Evolutionary conservation across 2,797 vertebrate genomes (phyloP), one percentile per base, ranked within the genome.

Genomic region (Erethizon dorsatum): DNA sequence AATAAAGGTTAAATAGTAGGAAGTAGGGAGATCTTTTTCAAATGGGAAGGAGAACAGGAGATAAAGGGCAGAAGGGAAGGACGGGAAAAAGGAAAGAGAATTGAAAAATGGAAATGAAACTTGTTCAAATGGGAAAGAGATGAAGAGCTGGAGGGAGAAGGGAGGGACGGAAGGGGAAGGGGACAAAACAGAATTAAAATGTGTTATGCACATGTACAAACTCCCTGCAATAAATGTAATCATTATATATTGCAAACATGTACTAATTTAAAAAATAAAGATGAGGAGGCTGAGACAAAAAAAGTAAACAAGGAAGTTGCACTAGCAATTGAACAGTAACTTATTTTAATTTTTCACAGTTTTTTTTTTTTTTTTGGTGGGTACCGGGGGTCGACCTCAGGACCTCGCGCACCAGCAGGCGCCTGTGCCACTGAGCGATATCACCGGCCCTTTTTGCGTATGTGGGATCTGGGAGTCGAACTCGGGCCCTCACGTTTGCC

Each of bases 251-350:
- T 77, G 45, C 22, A 77, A 71, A 17, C 13, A 73, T 45, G 26
- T 50, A 47, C 26, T 31, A 50, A 77, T 50, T 71, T 45, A 2
- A 73, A 73, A 71, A 69, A 37, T 69, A 69, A 73, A 22, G 26
- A 45, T 47, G 45, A 26, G 8, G 45, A 12, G 22, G 11, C 73
- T 47, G 63, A 85, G 37, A 67, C 65, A n/a, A 67, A 18, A 61
- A 63, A 91, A 88, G 26, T 31, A 96, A 80, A 93, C 50, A 94
- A 69, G 22, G 67, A 80, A 95, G 45, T 7, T 86, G 6, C 4
- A 37, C 47, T 59, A 78, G 18, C 57, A 80, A 91, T 9, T 82
- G 45, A 79, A 96, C 28, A 93, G 50, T 92, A 96, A 79, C 6
- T 0, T 84, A 87, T 73, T 92, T 95, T 28, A 88, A 88, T 59